Evolutionary conservation across 2,888 invertebrate genomes (phyloP), one percentile per base, ranked within the genome.

Genomic region (Dolichopus griseipennis): DNA sequence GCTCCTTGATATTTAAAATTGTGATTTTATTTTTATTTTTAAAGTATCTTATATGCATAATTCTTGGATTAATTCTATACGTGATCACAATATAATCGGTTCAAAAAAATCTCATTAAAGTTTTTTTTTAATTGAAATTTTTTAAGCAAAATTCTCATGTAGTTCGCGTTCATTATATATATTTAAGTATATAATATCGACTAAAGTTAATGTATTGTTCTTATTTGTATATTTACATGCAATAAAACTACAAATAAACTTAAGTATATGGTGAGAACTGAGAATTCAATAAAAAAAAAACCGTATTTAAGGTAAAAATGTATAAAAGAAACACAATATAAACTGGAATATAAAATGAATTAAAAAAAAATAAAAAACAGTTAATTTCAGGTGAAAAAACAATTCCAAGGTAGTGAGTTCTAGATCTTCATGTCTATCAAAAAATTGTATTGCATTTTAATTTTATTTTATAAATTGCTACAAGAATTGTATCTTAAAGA

Each of bases 371-470:
- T 2, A 41, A 7, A 12, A 52, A 18, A 52, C 52, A 6, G 52
- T 52, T 52, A 52, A 52, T 52, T 52, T 52, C 52, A 52, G 15
- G 18, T 52, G n/a, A 52, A 52, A 52, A 52, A 52, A 52, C 52
- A 18, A 52, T 52, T 52, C 52, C 52, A 52, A 52, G 52, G 52
- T 52, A 52, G 18, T 52, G 6, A 52, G 52, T 52, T 52, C 52
- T 41, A 52, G 52, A 18, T 52, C 52, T 52, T 18, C 9, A 52
- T 52, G 18, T 52, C 52, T 52, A 41, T 52, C 52, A 52, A 27
- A n/a, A n/a, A n/a, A 52, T 52, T 12, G 18, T 52, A n/a, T 18
- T 18, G 18, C 52, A 52, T 18, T 52, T 52, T 52, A 52, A 52
- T 4, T 34, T 5, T 12, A 37, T 37, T 37, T 37, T 10, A 37